phyloP scores from a whole-genome alignment of 64 coral and sea anemone genomes.

The Stylophora pistillata region DNA sequence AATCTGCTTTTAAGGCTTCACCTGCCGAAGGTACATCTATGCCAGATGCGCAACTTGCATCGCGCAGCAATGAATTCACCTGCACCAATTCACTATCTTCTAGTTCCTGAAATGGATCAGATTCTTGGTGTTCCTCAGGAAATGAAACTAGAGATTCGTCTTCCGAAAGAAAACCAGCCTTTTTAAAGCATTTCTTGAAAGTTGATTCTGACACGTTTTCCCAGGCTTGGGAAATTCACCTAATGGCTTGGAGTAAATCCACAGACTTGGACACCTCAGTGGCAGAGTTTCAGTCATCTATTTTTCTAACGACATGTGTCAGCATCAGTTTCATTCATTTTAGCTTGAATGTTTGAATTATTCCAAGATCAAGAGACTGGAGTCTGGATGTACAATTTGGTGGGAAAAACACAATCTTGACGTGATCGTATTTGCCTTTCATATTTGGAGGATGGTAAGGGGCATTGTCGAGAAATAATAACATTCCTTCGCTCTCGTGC shows the following conservation, averaged over 20 bases:
- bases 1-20: constrained; percentile 5
- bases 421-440: constrained; percentile 49
- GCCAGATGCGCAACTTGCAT: background rate
- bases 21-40: background rate
- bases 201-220: constrained; percentile 2
- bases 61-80: background rate
- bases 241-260: constrained; percentile 14
- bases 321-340: constrained; percentile 51
- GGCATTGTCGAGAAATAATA: constrained; percentile 26
- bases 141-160: background rate
- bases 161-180: background rate
- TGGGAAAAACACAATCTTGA: constrained; percentile 45
- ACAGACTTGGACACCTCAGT: no score
- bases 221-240: constrained; percentile 7
- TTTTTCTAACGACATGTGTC: constrained; percentile 44
- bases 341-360: constrained; percentile 35
- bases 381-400: constrained; percentile 36
- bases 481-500: constrained; percentile 10
- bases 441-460: constrained; percentile 52
- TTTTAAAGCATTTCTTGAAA: constrained; percentile 4
- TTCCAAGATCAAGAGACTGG: constrained; percentile 35
- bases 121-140: background rate
- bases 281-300: constrained; percentile 40
- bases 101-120: background rate
- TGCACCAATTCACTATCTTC: background rate